These are phyloP conservation scores for Amblyopsis hoosieri DNA, from an alignment of 2,797 vertebrate species.

Conservation along the genomic window DNA sequence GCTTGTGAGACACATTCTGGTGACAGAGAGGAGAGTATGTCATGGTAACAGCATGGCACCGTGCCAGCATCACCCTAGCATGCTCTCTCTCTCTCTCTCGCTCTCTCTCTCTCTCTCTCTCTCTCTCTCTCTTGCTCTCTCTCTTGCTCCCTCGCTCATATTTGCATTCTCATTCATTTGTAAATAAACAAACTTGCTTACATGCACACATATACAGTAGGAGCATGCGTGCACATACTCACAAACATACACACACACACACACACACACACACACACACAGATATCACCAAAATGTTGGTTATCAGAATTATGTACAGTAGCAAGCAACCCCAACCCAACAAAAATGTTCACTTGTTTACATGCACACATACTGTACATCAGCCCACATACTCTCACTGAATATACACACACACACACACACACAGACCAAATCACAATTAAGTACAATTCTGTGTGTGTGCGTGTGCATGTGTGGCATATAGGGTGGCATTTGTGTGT, in stretches of 20 bases:
- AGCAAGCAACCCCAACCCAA: too few relatives aligned
- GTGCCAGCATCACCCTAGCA: slow-evolving; percentile 65
- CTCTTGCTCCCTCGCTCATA: background rate
- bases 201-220: background rate
- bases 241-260: slow-evolving; percentile 16
- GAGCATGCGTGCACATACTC: background rate
- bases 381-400: too few relatives aligned
- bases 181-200: too few relatives aligned
- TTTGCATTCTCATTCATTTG: background rate
- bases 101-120: background rate
- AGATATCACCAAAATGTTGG: background rate
- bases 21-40: slow-evolving; percentile 70
- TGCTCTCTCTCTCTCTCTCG: slow-evolving; percentile 36
- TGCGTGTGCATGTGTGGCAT: background rate
- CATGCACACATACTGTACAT: too few relatives aligned
- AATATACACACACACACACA: too few relatives aligned
- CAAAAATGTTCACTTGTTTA: too few relatives aligned
- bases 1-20: slow-evolving; percentile 78
- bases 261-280: slow-evolving; percentile 16
- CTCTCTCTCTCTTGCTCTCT: slow-evolving; percentile 26
- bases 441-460: too few relatives aligned
- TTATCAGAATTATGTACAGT: too few relatives aligned
- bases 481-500: background rate
- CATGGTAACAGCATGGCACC: slow-evolving; percentile 69
- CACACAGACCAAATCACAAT: too few relatives aligned